These are phyloP conservation scores for Hystrix brachyura DNA, from an alignment of 2,113 vertebrate genomes.

Conservation along the genomic window DNA sequence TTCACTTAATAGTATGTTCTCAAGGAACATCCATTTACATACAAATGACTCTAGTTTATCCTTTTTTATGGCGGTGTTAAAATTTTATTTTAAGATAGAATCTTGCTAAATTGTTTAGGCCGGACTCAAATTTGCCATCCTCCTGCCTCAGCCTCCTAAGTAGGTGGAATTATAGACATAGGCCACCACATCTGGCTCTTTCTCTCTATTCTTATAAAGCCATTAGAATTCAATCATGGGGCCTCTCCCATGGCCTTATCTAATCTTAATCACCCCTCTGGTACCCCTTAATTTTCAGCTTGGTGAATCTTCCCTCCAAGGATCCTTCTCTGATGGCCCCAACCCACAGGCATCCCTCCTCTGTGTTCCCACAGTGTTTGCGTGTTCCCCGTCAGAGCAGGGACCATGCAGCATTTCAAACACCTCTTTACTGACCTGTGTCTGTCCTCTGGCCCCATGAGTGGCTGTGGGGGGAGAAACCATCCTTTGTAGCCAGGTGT, in stretches of 20 bases:
- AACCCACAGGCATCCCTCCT: not conserved
- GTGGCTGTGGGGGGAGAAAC: not conserved
- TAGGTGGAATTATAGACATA: no score
- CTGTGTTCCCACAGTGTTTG: not conserved
- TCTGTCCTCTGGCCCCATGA: not conserved
- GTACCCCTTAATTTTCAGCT: not conserved
- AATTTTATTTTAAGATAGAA: no score
- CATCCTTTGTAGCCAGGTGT: not conserved
- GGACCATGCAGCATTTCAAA: not conserved
- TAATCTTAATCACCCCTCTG: not conserved
- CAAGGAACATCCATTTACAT: no score
- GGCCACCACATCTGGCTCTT: no score
- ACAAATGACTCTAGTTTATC: no score
- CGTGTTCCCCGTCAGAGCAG: not conserved
- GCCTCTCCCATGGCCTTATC: not conserved
- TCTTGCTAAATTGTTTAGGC: no score
- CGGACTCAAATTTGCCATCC: no score
- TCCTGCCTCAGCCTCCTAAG: no score
- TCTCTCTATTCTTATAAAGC: not conserved
- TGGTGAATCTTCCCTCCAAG: not conserved
- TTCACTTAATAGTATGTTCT: no score
- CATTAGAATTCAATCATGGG: not conserved
- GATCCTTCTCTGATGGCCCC: not conserved
- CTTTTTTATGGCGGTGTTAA: no score
- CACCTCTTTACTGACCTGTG: not conserved